phyloP scores from a whole-genome alignment of 1,140 invertebrate genomes.

The Zaprionus nigranus region DNA sequence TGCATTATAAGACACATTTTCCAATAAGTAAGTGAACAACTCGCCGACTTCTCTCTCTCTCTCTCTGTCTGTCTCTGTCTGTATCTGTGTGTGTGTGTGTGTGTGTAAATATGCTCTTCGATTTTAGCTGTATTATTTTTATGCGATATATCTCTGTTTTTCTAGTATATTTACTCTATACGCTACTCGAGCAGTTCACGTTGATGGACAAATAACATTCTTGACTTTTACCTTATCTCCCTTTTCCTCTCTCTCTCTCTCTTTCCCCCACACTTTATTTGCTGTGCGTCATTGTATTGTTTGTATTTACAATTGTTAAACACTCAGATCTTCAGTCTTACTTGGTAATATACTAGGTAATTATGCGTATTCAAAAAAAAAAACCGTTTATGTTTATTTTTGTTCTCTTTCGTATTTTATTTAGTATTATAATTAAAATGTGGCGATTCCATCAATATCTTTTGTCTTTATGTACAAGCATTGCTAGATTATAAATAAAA shows the following conservation, averaged over 20 bases:
- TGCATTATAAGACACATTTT: conserved; percentile 73
- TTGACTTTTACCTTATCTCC: neutral
- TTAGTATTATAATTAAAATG: conserved; percentile 63
- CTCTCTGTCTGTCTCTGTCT: conserved; percentile 22
- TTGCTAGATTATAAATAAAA: conserved; percentile 70
- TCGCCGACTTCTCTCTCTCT: conserved; percentile 16
- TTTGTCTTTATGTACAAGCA: conserved; percentile 64
- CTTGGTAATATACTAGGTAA: conserved; percentile 29
- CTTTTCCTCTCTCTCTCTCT: neutral
- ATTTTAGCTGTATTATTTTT: conserved; percentile 17
- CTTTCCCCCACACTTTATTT: neutral
- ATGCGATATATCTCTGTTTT: conserved; percentile 1
- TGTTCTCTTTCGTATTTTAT: conserved; percentile 38
- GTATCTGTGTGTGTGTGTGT: conserved; percentile 15
- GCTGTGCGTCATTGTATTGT: conserved; percentile 65
- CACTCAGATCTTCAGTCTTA: conserved; percentile 69
- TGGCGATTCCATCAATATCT: conserved; percentile 55
- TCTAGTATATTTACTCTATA: conserved; percentile 13
- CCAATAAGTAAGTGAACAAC: conserved; percentile 74
- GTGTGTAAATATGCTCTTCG: neutral
- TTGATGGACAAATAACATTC: conserved; percentile 28
- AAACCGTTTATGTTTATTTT: conserved; percentile 41
- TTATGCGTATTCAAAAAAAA: conserved; percentile 40
- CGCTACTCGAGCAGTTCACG: conserved; percentile 29
- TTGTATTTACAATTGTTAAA: conserved; percentile 73